Percentiles rank a stretch among this genome's conserved stretches.
Conservation (phyloP, 2,888 invertebrate genomes). For the Pardosa pseudoannulata region DNA sequence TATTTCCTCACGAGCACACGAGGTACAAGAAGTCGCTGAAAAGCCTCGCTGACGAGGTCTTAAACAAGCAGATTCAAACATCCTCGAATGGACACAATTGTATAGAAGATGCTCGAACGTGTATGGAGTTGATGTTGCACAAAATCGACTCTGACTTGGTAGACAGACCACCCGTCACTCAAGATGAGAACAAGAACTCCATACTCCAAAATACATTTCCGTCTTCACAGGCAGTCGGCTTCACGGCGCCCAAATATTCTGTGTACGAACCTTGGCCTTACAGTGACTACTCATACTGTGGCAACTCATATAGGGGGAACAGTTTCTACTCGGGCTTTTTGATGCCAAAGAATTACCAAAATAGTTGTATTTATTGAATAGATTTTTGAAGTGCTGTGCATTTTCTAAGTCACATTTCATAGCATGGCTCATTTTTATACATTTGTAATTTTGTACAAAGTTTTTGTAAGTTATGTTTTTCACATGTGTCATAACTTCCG, state of each 20-base stretch:
- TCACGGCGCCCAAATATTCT: neutral
- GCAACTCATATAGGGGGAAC: neutral
- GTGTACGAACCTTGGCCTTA: neutral
- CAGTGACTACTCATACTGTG: neutral
- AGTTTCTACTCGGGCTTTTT: neutral
- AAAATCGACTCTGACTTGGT: slow-evolving; percentile 87
- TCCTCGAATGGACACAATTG: slow-evolving; percentile 94
- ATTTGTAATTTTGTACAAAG: slow-evolving; percentile 6
- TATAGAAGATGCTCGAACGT: slow-evolving; percentile 95
- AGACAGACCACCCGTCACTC: neutral
- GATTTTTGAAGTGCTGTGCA: neutral
- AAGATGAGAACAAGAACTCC: slow-evolving; percentile 18
- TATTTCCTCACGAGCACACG: slow-evolving; percentile 96
- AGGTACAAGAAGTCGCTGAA: slow-evolving; percentile 89
- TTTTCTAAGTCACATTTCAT: slow-evolving; percentile 2
- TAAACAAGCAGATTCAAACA: slow-evolving; percentile 94
- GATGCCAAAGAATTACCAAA: neutral
- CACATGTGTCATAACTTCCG: too few species aligned
- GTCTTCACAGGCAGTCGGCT: neutral
- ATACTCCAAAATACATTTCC: neutral
- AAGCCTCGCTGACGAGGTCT: slow-evolving; percentile 88
- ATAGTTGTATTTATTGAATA: neutral
- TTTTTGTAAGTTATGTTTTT: slow-evolving; percentile 7
- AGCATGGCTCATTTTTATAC: neutral
- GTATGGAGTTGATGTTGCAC: slow-evolving; percentile 93